phyloP scores from a whole-genome alignment of 2,113 vertebrate genomes.

The Gadus chalcogrammus region DNA sequence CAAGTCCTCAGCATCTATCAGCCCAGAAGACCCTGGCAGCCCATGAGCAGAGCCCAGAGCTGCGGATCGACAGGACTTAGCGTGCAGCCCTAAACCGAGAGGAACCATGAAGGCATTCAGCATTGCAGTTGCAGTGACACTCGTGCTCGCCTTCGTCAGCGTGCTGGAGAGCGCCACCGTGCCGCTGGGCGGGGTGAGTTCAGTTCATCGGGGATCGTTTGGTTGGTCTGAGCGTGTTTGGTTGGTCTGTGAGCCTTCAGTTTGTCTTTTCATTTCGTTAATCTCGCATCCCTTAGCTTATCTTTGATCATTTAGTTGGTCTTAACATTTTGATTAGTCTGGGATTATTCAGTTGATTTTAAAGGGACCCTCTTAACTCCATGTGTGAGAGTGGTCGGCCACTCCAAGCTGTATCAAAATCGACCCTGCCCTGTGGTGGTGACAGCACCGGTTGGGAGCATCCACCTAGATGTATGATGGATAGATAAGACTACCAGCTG shows the following conservation, averaged over 20 bases:
- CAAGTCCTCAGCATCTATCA: constrained; percentile 37
- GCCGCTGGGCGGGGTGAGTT: constrained; percentile 64
- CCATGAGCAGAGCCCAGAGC: not conserved
- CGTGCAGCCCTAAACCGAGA: constrained; percentile 17
- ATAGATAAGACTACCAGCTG: no score
- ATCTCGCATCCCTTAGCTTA: constrained; percentile 7
- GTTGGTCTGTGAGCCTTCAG: constrained; percentile 34
- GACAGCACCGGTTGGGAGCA: no score
- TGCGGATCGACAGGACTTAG: constrained; percentile 39
- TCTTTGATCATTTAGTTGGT: no score
- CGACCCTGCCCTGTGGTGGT: no score
- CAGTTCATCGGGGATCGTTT: not conserved
- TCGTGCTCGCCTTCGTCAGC: constrained; percentile 68
- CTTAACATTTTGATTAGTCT: no score
- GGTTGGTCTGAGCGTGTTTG: constrained; percentile 24
- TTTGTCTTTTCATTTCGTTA: constrained; percentile 42
- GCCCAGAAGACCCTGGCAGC: constrained; percentile 1
- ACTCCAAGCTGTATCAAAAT: no score
- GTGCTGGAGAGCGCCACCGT: constrained; percentile 53
- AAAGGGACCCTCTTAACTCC: no score
- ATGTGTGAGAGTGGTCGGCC: no score
- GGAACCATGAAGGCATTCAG: constrained; percentile 69
- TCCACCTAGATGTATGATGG: no score
- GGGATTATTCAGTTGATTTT: no score
- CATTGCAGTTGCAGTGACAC: constrained; percentile 65